A percentile compares a stretch with the other conserved stretches of the same genome.
These are phyloP conservation scores for Macrosiphum euphorbiae DNA, from an alignment of 2,888 invertebrate species.

Conservation along the genomic window DNA sequence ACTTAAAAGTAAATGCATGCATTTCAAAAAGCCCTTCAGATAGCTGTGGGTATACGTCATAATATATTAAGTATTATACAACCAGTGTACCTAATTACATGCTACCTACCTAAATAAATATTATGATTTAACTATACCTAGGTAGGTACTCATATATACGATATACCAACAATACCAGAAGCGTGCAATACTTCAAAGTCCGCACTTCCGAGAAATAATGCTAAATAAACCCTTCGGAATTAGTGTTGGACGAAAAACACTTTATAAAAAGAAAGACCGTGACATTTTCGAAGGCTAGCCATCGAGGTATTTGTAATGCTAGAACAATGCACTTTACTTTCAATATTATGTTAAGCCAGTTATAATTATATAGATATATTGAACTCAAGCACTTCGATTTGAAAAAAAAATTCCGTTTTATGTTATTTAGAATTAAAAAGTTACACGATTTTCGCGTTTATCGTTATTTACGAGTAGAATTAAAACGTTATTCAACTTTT, in stretches of 20 bases:
- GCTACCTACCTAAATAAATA: background rate
- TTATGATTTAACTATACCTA: background rate
- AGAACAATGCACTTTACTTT: background rate
- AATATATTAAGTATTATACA: background rate
- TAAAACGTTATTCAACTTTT: no score
- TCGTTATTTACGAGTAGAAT: no score
- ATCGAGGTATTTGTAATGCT: background rate
- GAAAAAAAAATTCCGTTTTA: no score
- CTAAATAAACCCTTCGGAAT: no score
- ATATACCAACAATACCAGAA: background rate
- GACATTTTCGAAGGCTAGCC: background rate
- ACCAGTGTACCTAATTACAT: background rate
- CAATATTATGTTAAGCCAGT: background rate
- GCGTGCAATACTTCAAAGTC: background rate
- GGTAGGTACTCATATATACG: background rate
- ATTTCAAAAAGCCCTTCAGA: background rate
- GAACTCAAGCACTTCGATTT: background rate
- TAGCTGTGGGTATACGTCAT: no score
- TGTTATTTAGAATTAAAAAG: no score
- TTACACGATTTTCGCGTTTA: no score
- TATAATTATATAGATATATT: background rate
- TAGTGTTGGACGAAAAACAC: background rate
- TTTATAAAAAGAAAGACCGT: background rate
- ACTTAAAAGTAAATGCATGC: no score
- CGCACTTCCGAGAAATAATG: background rate